Percentiles rank a stretch among this genome's conserved stretches.
phyloP scores from a whole-genome alignment of 2,888 invertebrate genomes.

The Platyscelio sp. region DNA sequence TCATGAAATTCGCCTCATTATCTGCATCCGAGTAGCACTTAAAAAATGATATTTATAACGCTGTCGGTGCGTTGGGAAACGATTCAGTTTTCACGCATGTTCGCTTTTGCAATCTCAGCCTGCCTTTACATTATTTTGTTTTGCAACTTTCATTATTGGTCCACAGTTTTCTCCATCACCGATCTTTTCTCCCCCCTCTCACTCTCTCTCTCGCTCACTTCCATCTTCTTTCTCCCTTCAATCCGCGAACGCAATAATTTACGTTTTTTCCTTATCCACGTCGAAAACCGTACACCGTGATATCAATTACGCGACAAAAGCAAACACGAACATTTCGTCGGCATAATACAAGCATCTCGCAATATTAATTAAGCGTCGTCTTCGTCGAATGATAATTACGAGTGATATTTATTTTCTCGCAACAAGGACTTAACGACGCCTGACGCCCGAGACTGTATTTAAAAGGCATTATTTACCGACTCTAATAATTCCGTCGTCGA shows the following conservation, averaged over 20 bases:
- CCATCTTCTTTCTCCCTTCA: neutral
- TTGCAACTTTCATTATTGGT: conserved; percentile 7
- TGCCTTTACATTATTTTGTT: neutral
- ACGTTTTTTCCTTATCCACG: neutral
- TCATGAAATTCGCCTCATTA: conserved; percentile 38
- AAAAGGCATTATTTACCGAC: conserved; percentile 28
- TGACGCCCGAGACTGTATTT: conserved; percentile 4
- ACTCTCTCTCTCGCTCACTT: too few species aligned
- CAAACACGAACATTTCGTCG: neutral
- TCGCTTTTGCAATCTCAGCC: conserved; percentile 18
- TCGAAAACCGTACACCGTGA: neutral
- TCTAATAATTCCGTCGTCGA: conserved; percentile 30
- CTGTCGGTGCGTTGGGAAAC: conserved; percentile 1
- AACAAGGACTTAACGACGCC: conserved; percentile 33
- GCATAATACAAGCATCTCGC: neutral
- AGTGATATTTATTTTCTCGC: conserved; percentile 31
- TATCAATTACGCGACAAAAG: conserved; percentile 1
- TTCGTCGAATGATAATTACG: conserved; percentile 22
- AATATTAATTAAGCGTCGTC: conserved; percentile 33
- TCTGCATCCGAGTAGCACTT: conserved; percentile 18
- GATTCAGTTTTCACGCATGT: too few species aligned
- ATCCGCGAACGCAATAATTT: conserved; percentile 12
- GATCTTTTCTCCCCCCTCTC: too few species aligned
- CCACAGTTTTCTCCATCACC: neutral
- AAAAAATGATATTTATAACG: conserved; percentile 27